Percentiles rank a stretch among this genome's conserved stretches.
These are phyloP conservation scores for Strongylocentrotus purpuratus DNA, from an alignment of 35 echinoderm and acorn worm genomes.

Conservation along the genomic window DNA sequence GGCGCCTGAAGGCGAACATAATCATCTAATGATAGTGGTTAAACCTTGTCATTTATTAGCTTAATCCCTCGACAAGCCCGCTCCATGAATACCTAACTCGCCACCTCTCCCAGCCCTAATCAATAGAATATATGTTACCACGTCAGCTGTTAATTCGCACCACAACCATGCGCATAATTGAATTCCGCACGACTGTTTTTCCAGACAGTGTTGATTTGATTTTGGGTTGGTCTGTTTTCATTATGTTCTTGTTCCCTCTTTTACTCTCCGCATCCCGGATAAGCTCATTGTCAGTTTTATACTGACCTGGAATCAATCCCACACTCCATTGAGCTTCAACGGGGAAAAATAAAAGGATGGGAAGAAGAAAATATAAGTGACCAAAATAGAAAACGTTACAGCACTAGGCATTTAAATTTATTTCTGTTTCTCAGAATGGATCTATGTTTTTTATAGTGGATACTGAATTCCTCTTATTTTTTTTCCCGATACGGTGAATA, in stretches of 20 bases:
- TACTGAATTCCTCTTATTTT: background rate
- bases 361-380: background rate
- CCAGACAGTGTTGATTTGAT: slow-evolving; percentile 43
- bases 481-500: background rate
- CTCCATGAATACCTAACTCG: slow-evolving; percentile 7
- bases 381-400: background rate
- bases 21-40: slow-evolving; percentile 18
- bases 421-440: background rate
- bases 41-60: slow-evolving; percentile 4
- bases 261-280: background rate
- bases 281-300: background rate
- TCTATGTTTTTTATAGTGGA: background rate
- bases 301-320: background rate
- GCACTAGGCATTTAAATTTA: background rate
- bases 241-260: background rate
- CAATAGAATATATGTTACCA: background rate
- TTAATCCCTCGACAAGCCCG: slow-evolving; percentile 12
- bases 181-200: slow-evolving; percentile 41
- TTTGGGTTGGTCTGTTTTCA: slow-evolving; percentile 31
- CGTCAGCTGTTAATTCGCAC: slow-evolving; percentile 40
- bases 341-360: background rate
- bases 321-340: background rate
- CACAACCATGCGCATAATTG: slow-evolving; percentile 40
- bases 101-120: background rate
- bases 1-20: background rate